Evolutionary conservation across 2,888 invertebrate species (phyloP), one percentile per base, ranked within the genome.

Genomic region (Drosophila stalkeri): DNA sequence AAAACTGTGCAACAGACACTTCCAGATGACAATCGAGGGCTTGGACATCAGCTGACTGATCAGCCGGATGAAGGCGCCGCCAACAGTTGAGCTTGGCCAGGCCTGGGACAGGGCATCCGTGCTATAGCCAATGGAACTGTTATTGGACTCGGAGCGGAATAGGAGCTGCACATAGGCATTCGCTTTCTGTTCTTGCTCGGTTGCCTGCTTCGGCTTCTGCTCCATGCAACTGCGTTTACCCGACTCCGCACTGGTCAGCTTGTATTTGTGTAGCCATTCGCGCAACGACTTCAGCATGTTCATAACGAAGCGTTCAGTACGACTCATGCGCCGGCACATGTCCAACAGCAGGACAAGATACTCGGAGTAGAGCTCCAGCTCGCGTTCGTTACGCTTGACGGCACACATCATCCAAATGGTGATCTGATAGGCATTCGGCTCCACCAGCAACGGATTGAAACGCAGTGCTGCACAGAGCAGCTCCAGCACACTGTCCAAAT

Each of bases 1-100:
- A 3, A 93, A 75, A 2, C 81, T 75, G 68, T 84, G 92, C 14
- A 92, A 70, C 31, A 93, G 68, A 3, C 91, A 89, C 52, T 92
- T 91, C 93, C 93, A 93, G 16, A 93, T 91, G 5, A 91, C 91
- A 41, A 93, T 65, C 1, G 93, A 92, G 2, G 92, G 92, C 61
- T 92, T 93, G 1, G 92, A 90, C 76, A 91, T 90, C 0, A 93
- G 69, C 3, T 89, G 86, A 4, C 90, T 85, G 2, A 93, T 78
- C 1, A 93, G 82, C 41, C 91, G 91, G 0, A 91, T 91, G 57
- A 93, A 93, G 1, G 88, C 86, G 6, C 68, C 67, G 0, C 93
- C 93, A 0, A 90, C 91, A 2, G 86, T 80, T 0, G 72, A 64
- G 16, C 88, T 82, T 3, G 93, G 92, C 92, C 93, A 93, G 8